These are phyloP conservation scores for Melanargia galathea DNA, from an alignment of 2,888 invertebrate genomes.

Conservation along the genomic window DNA sequence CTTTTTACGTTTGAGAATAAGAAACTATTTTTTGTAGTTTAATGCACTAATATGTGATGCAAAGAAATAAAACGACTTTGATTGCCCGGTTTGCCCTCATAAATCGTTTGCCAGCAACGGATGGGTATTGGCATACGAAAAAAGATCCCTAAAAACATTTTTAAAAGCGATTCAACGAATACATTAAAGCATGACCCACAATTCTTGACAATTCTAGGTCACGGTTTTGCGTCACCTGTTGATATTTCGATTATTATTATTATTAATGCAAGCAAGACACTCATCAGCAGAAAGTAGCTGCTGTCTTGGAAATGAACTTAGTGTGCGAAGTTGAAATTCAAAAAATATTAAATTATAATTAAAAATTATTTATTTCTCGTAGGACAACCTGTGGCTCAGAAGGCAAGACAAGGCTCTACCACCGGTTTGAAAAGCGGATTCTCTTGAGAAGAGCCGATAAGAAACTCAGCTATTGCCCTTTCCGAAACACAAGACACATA, in stretches of 20 bases:
- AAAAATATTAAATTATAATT: neutral
- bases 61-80: slow-evolving; percentile 16
- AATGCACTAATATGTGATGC: neutral
- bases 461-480: too few relatives aligned
- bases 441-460: too few relatives aligned
- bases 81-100: slow-evolving; percentile 10
- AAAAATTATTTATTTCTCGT: too few relatives aligned
- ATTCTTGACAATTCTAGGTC: slow-evolving; percentile 30
- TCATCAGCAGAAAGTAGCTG: neutral
- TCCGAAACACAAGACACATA: too few relatives aligned
- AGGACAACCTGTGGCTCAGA: too few relatives aligned
- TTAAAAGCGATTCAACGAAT: slow-evolving; percentile 4
- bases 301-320: too few relatives aligned
- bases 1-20: neutral
- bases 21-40: neutral
- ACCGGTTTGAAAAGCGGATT: too few relatives aligned
- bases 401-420: too few relatives aligned
- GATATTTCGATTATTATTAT: slow-evolving; percentile 5
- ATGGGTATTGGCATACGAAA: neutral
- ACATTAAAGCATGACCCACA: slow-evolving; percentile 30
- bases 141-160: slow-evolving; percentile 12
- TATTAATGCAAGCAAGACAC: neutral
- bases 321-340: too few relatives aligned
- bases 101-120: slow-evolving; percentile 16
- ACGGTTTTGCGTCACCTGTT: slow-evolving; percentile 8